Percentiles rank a stretch among this genome's conserved stretches.
phyloP scores from a whole-genome alignment of 2,113 vertebrate genomes.

The Lanius ludovicianus region DNA sequence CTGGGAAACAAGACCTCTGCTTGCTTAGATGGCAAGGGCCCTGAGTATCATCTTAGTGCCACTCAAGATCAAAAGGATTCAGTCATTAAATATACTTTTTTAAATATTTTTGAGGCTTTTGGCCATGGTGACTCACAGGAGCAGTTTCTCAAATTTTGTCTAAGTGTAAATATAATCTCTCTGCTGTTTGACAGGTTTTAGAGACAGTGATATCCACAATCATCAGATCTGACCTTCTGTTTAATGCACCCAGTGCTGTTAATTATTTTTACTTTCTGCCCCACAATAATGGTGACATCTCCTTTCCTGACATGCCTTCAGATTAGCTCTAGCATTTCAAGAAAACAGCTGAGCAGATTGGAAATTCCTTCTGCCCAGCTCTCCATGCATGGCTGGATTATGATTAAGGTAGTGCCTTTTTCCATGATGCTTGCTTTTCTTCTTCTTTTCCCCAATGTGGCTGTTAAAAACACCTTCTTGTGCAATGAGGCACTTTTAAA shows the following conservation, averaged over 20 bases:
- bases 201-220: background rate
- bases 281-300: background rate
- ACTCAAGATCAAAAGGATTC: background rate
- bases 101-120: background rate
- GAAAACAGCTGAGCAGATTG: background rate
- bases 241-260: background rate
- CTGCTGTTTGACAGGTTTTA: background rate
- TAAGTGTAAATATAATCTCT: background rate
- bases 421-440: background rate
- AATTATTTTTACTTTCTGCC: background rate
- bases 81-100: background rate
- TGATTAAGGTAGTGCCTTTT: background rate
- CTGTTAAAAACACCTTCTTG: background rate
- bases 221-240: background rate
- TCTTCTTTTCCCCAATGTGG: background rate
- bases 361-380: background rate
- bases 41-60: background rate
- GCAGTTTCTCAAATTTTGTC: background rate
- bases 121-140: background rate
- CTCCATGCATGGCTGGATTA: background rate
- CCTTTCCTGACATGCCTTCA: background rate
- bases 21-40: background rate
- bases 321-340: background rate
- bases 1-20: background rate
- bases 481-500: background rate